A percentile compares a stretch with the other conserved stretches of the same genome.
Evolutionary conservation across 2,888 invertebrate species (phyloP).

Genomic region (Drosophila seclusa): DNA sequence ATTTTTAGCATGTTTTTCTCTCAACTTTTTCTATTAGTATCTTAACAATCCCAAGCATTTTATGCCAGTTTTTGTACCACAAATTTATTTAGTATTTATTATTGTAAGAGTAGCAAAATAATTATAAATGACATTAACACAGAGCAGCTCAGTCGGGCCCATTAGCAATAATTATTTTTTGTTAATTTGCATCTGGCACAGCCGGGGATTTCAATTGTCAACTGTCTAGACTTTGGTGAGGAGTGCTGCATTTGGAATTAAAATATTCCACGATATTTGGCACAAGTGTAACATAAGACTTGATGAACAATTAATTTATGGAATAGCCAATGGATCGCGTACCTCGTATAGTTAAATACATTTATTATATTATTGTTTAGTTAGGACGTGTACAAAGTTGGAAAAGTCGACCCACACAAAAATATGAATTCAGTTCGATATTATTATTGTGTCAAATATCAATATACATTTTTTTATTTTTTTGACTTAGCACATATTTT

Average conservation of each 20-base stretch:
- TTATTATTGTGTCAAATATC: too few relatives aligned
- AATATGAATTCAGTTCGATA: too few relatives aligned
- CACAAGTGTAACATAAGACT: neutral
- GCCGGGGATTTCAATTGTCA: conserved; percentile 16
- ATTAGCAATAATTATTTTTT: conserved; percentile 52
- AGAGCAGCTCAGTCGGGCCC: neutral
- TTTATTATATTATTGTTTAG: neutral
- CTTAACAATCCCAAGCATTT: neutral
- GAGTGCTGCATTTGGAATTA: neutral
- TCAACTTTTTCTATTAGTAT: neutral
- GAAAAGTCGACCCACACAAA: too few relatives aligned
- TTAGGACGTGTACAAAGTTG: neutral
- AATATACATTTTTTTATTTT: too few relatives aligned
- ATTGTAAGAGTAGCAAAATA: conserved; percentile 5
- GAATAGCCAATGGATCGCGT: neutral
- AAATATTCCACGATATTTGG: neutral
- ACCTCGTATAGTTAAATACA: too few relatives aligned
- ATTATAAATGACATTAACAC: conserved; percentile 8
- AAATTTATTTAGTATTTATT: conserved; percentile 12
- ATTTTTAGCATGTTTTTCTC: neutral
- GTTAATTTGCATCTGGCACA: conserved; percentile 52
- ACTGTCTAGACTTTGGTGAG: neutral
- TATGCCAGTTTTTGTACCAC: neutral
- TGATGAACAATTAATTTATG: neutral
- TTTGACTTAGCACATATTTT: too few relatives aligned